These are phyloP conservation scores for Eidolon helvum DNA, from an alignment of 2,113 vertebrate species.

Conservation along the genomic window DNA sequence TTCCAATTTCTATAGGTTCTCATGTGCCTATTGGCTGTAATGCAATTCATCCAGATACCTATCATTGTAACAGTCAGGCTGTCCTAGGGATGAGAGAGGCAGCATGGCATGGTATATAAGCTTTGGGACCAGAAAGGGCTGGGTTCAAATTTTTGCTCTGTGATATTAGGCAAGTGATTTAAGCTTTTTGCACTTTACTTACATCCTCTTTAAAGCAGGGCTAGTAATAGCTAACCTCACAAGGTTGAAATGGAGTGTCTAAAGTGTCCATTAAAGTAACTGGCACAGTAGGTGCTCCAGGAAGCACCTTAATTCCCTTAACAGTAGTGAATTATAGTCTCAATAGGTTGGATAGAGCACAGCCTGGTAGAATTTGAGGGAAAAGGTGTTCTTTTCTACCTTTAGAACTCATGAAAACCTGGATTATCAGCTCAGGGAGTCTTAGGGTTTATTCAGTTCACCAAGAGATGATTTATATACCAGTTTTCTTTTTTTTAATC, in stretches of 20 bases:
- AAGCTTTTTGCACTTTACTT: background rate
- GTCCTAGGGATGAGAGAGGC: background rate
- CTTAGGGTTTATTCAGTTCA: background rate
- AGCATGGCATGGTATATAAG: background rate
- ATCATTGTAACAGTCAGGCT: background rate
- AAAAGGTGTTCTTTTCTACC: background rate
- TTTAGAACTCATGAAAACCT: background rate
- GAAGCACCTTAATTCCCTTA: background rate
- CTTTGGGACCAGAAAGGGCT: background rate
- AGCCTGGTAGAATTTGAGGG: background rate
- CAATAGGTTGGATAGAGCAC: background rate
- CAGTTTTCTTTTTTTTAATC: background rate
- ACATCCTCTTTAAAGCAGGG: background rate
- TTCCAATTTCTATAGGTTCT: background rate
- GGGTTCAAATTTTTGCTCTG: background rate
- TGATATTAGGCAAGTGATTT: background rate
- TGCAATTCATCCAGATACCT: background rate
- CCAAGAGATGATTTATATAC: background rate
- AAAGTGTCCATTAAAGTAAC: background rate
- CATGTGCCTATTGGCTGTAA: accelerated
- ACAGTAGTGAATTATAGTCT: background rate
- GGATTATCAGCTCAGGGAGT: background rate
- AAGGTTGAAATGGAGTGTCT: background rate
- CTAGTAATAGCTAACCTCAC: background rate
- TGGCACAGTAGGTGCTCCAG: background rate